Percentiles rank a stretch among this genome's conserved stretches.
Conservation (phyloP, 2,113 vertebrate genomes). For the Myiozetetes cayanensis region DNA sequence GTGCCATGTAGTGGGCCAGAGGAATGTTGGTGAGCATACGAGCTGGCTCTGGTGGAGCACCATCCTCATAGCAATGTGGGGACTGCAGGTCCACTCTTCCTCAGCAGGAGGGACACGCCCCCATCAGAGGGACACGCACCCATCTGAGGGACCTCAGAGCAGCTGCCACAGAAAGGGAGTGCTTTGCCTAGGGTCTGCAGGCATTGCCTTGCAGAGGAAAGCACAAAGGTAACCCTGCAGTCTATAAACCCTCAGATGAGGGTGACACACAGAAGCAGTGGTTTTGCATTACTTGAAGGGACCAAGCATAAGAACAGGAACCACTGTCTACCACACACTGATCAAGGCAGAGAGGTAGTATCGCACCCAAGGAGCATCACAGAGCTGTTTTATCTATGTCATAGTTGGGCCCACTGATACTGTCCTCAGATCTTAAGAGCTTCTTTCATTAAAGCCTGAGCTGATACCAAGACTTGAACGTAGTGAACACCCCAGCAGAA, state of each 20-base stretch:
- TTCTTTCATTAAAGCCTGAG: not conserved
- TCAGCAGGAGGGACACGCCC: not conserved
- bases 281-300: not conserved
- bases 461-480: not conserved
- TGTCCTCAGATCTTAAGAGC: not conserved
- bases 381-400: not conserved
- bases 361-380: not conserved
- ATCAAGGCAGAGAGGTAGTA: not conserved
- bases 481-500: not conserved
- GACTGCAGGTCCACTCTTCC: not conserved
- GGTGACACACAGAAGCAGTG: accelerated
- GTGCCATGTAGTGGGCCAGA: accelerated
- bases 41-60: accelerated
- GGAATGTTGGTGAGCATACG: accelerated
- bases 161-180: not conserved
- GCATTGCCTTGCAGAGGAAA: not conserved
- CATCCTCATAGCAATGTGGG: accelerated
- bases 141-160: not conserved
- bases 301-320: no score
- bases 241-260: not conserved
- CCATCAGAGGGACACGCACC: no score
- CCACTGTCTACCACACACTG: not conserved
- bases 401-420: not conserved
- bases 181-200: not conserved
- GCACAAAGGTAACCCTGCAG: accelerated